Conservation (phyloP, 2,113 vertebrate genomes). For the Vidua chalybeata region DNA sequence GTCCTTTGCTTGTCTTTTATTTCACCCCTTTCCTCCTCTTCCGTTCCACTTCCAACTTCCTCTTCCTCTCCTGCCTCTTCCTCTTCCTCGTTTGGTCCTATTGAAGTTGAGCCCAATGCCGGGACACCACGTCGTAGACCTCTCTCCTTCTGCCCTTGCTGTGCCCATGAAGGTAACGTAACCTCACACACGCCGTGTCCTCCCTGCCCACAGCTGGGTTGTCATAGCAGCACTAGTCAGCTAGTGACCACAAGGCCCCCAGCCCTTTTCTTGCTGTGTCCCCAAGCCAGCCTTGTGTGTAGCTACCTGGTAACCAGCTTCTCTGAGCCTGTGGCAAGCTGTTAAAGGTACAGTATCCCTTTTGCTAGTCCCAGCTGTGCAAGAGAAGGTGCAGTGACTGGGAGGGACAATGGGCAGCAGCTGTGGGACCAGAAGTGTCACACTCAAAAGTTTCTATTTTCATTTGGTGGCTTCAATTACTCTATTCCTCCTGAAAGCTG, state of each 20-base stretch:
- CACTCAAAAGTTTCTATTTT: not conserved
- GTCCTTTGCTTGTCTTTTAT: conserved; percentile 79
- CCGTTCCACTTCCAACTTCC: conserved; percentile 74
- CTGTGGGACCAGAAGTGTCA: not conserved
- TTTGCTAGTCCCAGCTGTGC: conserved; percentile 41
- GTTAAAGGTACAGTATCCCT: conserved; percentile 75
- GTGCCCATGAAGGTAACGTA: conserved; percentile 98
- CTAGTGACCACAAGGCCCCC: not conserved
- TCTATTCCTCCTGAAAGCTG: not conserved
- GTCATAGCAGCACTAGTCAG: conserved; percentile 57
- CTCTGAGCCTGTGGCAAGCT: conserved; percentile 56
- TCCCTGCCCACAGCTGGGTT: conserved; percentile 73
- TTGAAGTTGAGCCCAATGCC: conserved; percentile 97
- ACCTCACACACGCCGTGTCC: conserved; percentile 57
- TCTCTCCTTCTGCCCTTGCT: conserved; percentile 99
- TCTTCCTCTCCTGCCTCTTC: conserved; percentile 64
- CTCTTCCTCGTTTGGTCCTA: conserved; percentile 74
- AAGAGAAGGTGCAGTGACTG: not conserved
- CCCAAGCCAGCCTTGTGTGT: not conserved
- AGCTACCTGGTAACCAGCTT: conserved; percentile 39
- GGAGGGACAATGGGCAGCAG: not conserved
- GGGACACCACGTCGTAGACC: conserved; percentile 96
- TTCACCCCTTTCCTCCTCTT: conserved; percentile 69
- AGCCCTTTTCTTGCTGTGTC: conserved; percentile 17
- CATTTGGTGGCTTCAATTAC: conserved; percentile 8